These are phyloP conservation scores for Vulpes ferrilata DNA, from an alignment of 2,113 vertebrate species.

Conservation along the genomic window DNA sequence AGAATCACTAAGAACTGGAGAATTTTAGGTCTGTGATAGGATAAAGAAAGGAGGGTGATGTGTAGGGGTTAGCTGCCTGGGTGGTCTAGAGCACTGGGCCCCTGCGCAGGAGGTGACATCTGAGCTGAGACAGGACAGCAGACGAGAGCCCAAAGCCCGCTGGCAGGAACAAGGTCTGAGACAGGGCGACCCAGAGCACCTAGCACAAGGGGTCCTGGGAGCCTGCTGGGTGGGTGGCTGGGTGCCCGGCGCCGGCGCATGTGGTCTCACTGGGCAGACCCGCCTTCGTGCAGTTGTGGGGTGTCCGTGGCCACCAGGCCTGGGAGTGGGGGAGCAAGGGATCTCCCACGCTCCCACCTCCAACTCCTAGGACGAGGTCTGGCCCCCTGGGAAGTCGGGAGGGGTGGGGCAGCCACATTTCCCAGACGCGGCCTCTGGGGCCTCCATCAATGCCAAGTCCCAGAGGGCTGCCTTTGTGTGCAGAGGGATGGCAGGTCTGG, in stretches of 20 bases:
- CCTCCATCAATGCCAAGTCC: neutral
- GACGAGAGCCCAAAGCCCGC: neutral
- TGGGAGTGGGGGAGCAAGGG: neutral
- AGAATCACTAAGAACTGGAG: rapidly evolving
- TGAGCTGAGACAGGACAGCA: neutral
- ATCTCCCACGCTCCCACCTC: neutral
- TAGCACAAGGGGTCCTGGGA: neutral
- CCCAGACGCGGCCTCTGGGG: neutral
- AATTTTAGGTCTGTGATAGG: rapidly evolving
- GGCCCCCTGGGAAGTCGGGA: neutral
- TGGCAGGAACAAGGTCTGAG: neutral
- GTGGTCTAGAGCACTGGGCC: neutral
- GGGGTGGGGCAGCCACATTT: neutral
- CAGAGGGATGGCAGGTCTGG: neutral
- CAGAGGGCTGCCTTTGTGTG: neutral
- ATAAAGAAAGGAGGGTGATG: neutral
- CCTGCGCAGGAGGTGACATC: neutral
- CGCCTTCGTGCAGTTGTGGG: neutral
- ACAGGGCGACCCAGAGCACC: neutral
- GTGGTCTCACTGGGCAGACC: neutral
- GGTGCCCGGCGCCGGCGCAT: rapidly evolving
- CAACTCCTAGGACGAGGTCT: neutral
- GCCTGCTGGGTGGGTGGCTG: rapidly evolving
- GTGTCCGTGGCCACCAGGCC: neutral
- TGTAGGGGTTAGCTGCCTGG: neutral